Evolutionary conservation across 1,140 invertebrate genomes (phyloP).

Genomic region (Neocloeon triangulifer): DNA sequence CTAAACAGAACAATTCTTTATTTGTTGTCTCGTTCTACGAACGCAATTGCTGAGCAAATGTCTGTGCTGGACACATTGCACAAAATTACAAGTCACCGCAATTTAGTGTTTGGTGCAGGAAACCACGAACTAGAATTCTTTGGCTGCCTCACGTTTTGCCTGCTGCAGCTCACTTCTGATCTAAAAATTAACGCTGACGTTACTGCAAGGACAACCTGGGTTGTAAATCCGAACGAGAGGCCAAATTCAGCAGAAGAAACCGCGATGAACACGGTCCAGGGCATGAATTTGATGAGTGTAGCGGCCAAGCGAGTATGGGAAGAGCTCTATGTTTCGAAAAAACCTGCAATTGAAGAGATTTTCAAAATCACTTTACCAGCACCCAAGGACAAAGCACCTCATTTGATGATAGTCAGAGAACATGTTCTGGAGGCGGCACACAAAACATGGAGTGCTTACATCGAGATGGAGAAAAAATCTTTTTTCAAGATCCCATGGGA

Average conservation of each 20-base stretch:
- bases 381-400: constrained; percentile 52
- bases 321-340: constrained; percentile 88
- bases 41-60: constrained; percentile 75
- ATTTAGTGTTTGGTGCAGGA: constrained; percentile 72
- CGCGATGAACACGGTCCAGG: constrained; percentile 52
- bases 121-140: constrained; percentile 92
- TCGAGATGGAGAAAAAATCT: constrained; percentile 71
- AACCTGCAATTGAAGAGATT: constrained; percentile 72
- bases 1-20: constrained; percentile 86
- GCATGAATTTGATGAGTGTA: constrained; percentile 63
- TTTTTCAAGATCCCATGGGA: constrained; percentile 69
- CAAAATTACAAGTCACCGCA: constrained; percentile 65
- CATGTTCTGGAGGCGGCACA: constrained; percentile 67
- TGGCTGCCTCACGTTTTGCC: constrained; percentile 81
- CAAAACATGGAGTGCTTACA: constrained; percentile 74
- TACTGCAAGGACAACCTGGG: constrained; percentile 66
- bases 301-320: constrained; percentile 91
- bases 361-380: constrained; percentile 13
- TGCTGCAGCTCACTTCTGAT: constrained; percentile 80
- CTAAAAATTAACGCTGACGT: constrained; percentile 58
- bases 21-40: constrained; percentile 72
- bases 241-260: constrained; percentile 51
- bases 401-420: constrained; percentile 52
- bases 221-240: constrained; percentile 60
- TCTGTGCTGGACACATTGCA: constrained; percentile 79